Conservation (phyloP, 2,113 vertebrate species). For the Tetraodon nigroviridis region DNA sequence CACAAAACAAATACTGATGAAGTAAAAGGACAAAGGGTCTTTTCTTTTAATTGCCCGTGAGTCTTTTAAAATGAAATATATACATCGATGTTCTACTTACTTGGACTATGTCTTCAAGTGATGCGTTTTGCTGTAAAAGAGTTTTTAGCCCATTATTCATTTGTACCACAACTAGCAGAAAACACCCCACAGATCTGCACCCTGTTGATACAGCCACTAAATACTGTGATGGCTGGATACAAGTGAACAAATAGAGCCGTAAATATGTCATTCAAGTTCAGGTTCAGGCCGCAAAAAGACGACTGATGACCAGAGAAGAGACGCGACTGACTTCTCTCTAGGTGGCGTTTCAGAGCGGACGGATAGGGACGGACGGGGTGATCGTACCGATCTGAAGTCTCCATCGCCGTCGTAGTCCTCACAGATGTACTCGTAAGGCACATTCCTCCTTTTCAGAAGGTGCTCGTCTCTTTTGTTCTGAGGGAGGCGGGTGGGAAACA, state of each 20-base stretch:
- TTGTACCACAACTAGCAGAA: neutral
- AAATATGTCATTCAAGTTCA: too few species aligned
- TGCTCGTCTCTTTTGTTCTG: slow-evolving; percentile 98
- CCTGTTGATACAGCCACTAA: too few species aligned
- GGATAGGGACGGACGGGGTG: neutral
- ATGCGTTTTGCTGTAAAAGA: slow-evolving; percentile 90
- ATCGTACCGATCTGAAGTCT: slow-evolving; percentile 90
- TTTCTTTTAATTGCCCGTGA: too few species aligned
- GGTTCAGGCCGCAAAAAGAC: too few species aligned
- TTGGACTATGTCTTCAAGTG: slow-evolving; percentile 97
- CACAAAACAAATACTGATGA: neutral
- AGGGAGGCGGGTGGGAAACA: neutral
- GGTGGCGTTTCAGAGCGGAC: neutral
- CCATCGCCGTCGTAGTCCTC: slow-evolving; percentile 95
- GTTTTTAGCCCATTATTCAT: neutral
- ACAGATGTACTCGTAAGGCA: slow-evolving; percentile 93
- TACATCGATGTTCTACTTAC: slow-evolving; percentile 73
- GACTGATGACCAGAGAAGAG: neutral
- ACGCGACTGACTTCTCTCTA: neutral
- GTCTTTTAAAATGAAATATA: too few species aligned
- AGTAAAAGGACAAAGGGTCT: neutral
- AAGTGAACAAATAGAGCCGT: too few species aligned
- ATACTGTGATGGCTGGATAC: too few species aligned
- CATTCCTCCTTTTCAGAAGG: slow-evolving; percentile 95
- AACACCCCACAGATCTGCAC: too few species aligned